Conservation (phyloP, 2,113 vertebrate genomes). For the Alectura lathami region DNA sequence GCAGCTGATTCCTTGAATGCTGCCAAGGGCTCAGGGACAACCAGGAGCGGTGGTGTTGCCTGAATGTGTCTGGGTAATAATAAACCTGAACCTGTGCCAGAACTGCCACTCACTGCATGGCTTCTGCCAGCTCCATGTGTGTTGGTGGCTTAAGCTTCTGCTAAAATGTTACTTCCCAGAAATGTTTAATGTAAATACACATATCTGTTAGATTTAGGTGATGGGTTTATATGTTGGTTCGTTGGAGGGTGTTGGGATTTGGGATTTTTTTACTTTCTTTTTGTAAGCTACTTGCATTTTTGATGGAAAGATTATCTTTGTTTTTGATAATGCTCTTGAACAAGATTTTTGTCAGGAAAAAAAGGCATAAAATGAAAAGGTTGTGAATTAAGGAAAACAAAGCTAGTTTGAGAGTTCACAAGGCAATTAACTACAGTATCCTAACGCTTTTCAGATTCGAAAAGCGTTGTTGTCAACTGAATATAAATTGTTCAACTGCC, state of each 20-base stretch:
- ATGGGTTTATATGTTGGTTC: not conserved
- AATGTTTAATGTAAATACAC: not conserved
- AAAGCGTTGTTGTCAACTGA: not conserved
- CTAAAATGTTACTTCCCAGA: not conserved
- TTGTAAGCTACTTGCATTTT: not conserved
- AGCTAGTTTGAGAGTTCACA: not conserved
- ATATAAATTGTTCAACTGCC: not conserved
- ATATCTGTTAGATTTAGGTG: not conserved
- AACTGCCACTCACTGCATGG: rapidly evolving
- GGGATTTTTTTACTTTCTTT: not conserved
- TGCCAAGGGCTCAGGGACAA: not conserved
- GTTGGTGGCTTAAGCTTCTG: not conserved
- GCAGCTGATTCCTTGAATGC: not conserved
- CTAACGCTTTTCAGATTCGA: not conserved
- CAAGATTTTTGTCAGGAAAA: not conserved
- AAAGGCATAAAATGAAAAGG: not conserved
- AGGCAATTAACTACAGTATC: not conserved
- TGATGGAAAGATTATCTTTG: not conserved
- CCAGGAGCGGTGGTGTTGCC: no score
- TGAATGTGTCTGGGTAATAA: not conserved
- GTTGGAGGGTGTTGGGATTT: not conserved
- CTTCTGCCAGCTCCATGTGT: rapidly evolving
- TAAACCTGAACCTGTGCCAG: rapidly evolving
- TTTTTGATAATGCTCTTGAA: not conserved
- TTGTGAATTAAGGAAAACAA: not conserved